Evolutionary conservation across 2,113 vertebrate genomes (phyloP).

Genomic region (Ascaphus truei): DNA sequence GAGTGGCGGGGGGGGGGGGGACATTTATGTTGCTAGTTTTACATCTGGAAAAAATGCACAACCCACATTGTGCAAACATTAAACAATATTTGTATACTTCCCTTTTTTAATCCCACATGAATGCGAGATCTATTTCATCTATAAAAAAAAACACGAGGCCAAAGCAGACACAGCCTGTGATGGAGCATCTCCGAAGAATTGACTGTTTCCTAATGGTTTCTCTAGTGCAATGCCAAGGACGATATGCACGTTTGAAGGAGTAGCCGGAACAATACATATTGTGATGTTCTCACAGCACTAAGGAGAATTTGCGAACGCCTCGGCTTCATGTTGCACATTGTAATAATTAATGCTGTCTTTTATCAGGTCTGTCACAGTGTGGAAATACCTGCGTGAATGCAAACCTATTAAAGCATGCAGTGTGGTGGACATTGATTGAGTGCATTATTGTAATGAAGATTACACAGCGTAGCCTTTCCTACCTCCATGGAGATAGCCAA

Average conservation of each 20-base stretch:
- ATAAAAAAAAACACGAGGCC: too few relatives aligned
- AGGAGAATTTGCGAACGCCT: background rate
- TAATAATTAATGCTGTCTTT: slow-evolving; percentile 1
- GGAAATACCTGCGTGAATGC: background rate
- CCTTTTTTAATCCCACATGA: too few relatives aligned
- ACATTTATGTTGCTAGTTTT: too few relatives aligned
- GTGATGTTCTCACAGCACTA: too few relatives aligned
- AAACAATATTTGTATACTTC: too few relatives aligned
- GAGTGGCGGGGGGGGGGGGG: too few relatives aligned
- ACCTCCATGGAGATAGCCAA: background rate
- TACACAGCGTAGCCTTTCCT: background rate
- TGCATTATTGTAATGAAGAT: slow-evolving; percentile 1
- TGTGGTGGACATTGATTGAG: slow-evolving; percentile 3
- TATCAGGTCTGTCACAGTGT: background rate
- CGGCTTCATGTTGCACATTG: background rate
- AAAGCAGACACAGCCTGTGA: too few relatives aligned
- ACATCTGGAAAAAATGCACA: too few relatives aligned
- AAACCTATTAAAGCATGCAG: background rate
- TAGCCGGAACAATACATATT: background rate
- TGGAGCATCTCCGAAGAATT: too few relatives aligned
- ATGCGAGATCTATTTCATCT: too few relatives aligned
- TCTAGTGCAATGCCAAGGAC: background rate
- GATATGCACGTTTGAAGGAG: background rate
- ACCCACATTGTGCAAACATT: too few relatives aligned
- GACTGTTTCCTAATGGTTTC: background rate